Base-by-base conservation (phyloP, 2,888 invertebrate genomes). In the Pseudococcus viburni region DNA sequence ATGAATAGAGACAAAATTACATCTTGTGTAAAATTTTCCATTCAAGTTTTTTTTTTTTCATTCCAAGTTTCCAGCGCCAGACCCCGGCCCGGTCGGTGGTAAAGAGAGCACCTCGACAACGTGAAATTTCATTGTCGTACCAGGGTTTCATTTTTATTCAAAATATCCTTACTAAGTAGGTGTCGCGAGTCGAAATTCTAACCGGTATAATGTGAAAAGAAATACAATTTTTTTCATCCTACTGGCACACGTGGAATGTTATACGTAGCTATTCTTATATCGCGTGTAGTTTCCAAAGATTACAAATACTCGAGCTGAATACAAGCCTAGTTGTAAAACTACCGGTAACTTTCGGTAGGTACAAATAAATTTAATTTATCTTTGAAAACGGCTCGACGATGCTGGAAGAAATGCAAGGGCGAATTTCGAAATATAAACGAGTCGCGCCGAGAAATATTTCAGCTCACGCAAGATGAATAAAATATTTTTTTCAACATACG, bases 1-100 rank as follows among this genome's bases (percentile, higher is more conserved):
- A 77, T 86, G 73, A 77, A 86, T 86, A 86, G 86, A 77, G 86
- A 86, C 86, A 86, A 86, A 86, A 86, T 86, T 86, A 86, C 68
- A 86, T 86, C 68, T 68, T 73, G 48, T 22, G 86, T 68, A 22
- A 68, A 86, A 86, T 68, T 68, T 86, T 86, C 68, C n/a, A 86
- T 86, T 86, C 86, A 46, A 86, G 46, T 11, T 68, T 73, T 39
- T 73, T 86, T n/a, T 86, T 59, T 84, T 84, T 46, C 17, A 15
- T 42, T 84, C 51, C 73, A 33, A 73, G 33, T 73, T 33, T 73
- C 73, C 73, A 26, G 19, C 64, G 26, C 73, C 33, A 73, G 73
- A 73, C 15, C 73, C 9, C 1, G 8, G 26, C 26, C 26, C 42
- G 42, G 42, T 9, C 59, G 64, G 22, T 64, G 64, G 19, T 64